Evolutionary conservation across 1,140 invertebrate genomes (phyloP), one percentile per base, ranked within the genome.

Genomic region (Lysiphlebus fabarum): DNA sequence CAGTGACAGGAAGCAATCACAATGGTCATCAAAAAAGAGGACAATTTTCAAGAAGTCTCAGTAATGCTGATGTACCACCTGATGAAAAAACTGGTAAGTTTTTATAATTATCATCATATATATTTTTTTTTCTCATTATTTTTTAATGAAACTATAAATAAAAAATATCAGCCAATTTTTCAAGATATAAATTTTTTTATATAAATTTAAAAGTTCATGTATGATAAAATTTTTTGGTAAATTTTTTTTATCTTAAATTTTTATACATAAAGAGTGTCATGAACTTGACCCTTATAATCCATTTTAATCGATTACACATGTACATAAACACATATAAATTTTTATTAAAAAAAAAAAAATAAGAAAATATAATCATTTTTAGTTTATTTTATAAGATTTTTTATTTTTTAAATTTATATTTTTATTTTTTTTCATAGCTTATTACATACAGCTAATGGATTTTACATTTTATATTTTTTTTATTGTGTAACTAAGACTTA

Each of bases 21-120:
- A 71, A 70, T 47, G 70, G 71, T 9, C 76, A 76, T 59, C 69
- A 77, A 55, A 84, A 85, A 66, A 83, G 89, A 55, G 85, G 85
- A 47, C 88, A 90, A 63, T 91, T 91, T 74, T 87, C 87, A 50
- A 82, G 91, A 68, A 90, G 90, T 82, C 81, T 91, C 17, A 91
- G 90, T 65, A 90, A 90, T 74, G 86, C 88, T 14, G 90, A 92
- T 73, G 85, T 85, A 50, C 88, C 89, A 12, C 82, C 85, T 6
- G 90, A 93, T 70, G 91, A 93, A 73, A 92, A 92, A 86, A 86
- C 85, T 77, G 90, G 90, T 92, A 77, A 82, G 77, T 73, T 47
- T 8, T 50, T 2, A 37, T 63, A 60, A 7, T 7, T 14, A 45
- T 45, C 8, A 51, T 59, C 50, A 11, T n/a, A n/a, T n/a, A n/a